Evolutionary conservation across 2,888 invertebrate genomes (phyloP), one percentile per base, ranked within the genome.

Genomic region (Coenonympha arcania): DNA sequence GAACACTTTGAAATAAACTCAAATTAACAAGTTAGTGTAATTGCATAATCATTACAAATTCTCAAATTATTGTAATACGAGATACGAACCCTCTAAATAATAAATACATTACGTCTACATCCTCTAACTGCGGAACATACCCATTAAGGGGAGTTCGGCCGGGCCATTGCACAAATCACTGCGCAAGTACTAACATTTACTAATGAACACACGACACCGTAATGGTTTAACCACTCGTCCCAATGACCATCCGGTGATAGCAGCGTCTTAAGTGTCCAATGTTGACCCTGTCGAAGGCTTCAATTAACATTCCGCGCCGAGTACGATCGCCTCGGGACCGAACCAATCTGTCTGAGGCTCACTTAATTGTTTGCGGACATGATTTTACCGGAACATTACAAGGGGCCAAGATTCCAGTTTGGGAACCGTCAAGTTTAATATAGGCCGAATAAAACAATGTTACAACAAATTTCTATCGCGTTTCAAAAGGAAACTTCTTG

Each of bases 311-410:
- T 80, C 79, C 73, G 65, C 66, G 68, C 62, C 69, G 61, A 63
- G 65, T 74, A 73, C 73, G 74, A 73, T 71, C 73, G 78, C 69
- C 70, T 63, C 62, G 74, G 77, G 78, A 75, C 71, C 65, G 43
- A 55, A 65, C 61, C 76, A 76, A 76, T 79, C 73, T 72, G 72
- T 69, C 65, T 68, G 66, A 66, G 66, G 68, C 68, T 61, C 61
- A 65, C 67, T 73, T 79, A 77, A 82, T 81, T 80, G 81, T 81
- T 81, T 80, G 77, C 75, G 69, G 71, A 76, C 76, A 78, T 73
- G 76, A 77, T 78, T 79, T 76, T 77, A 78, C 77, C 60, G 50
- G 58, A 54, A 54, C 54, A 56, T 54, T 54, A 54, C 46, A 46
- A 50, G 49, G 28, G 30, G 40, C 43, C 26, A 48, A 53, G 50